These are phyloP conservation scores for Cherax quadricarinatus DNA, from an alignment of 1,140 invertebrate genomes.

Conservation along the genomic window DNA sequence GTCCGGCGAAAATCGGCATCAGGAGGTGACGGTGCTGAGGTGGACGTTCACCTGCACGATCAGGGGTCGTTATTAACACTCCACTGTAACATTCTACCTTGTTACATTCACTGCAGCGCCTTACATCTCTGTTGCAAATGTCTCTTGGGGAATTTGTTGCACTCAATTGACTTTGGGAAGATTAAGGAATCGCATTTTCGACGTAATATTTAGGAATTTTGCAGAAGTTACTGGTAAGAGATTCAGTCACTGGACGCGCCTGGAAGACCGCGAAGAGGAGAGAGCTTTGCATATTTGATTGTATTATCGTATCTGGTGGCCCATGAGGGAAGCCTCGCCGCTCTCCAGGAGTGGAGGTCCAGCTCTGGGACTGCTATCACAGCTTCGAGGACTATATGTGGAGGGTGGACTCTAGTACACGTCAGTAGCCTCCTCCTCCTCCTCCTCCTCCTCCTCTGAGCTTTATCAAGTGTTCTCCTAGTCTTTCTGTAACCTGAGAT, in stretches of 20 bases:
- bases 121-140: no score
- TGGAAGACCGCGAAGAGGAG: conserved; percentile 55
- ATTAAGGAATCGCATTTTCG: background rate
- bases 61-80: no score
- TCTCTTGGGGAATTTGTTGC: no score
- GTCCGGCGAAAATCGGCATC: conserved; percentile 44
- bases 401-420: no score
- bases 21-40: conserved; percentile 7
- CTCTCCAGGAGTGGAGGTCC: no score
- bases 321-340: conserved; percentile 4
- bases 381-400: no score
- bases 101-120: no score
- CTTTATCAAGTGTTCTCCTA: no score
- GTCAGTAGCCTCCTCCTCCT: background rate
- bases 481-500: conserved; percentile 23
- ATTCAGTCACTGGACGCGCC: conserved; percentile 19
- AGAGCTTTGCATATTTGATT: conserved; percentile 66
- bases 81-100: no score
- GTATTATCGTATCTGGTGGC: conserved; percentile 59
- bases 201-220: conserved; percentile 26
- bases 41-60: background rate
- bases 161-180: no score
- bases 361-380: no score
- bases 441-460: no score
- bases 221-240: conserved; percentile 4